Evolutionary conservation across 2,113 vertebrate species (phyloP).

Genomic region (Hippocampus mohnikei): DNA sequence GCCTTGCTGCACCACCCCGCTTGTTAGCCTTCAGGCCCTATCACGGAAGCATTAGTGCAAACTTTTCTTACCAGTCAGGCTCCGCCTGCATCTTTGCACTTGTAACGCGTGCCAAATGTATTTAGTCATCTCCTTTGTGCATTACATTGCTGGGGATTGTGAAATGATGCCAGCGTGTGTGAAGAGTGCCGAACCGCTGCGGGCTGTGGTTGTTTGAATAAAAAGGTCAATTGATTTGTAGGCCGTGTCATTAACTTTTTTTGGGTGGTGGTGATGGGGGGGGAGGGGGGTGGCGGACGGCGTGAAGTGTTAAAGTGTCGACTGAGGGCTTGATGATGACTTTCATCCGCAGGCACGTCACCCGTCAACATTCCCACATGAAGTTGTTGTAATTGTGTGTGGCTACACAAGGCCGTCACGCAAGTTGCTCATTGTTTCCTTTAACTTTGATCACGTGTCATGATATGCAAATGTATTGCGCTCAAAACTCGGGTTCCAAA

Average conservation of each 20-base stretch:
- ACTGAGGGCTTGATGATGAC: not conserved
- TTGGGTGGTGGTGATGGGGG: too few relatives aligned
- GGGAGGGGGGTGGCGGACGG: too few relatives aligned
- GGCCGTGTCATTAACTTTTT: not conserved
- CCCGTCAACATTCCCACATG: conserved; percentile 41
- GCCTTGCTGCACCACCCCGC: conserved; percentile 1
- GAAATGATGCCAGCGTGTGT: not conserved
- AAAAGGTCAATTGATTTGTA: not conserved
- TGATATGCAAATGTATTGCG: too few relatives aligned
- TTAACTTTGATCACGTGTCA: too few relatives aligned
- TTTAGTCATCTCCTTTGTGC: conserved; percentile 18
- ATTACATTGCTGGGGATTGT: not conserved
- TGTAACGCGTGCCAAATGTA: conserved; percentile 7
- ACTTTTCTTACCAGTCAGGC: conserved; percentile 35
- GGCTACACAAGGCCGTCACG: too few relatives aligned
- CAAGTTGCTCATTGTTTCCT: not conserved
- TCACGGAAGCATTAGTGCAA: conserved; percentile 19
- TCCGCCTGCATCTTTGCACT: conserved; percentile 15
- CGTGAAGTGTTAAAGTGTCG: not conserved
- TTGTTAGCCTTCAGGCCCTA: conserved; percentile 15
- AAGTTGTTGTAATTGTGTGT: too few relatives aligned
- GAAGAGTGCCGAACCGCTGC: not conserved
- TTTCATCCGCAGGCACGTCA: conserved; percentile 26
- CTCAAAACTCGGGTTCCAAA: not conserved
- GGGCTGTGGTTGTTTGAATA: not conserved